Base-by-base conservation (phyloP, 2,797 vertebrate species). In the Brachyrhaphis roseni region DNA sequence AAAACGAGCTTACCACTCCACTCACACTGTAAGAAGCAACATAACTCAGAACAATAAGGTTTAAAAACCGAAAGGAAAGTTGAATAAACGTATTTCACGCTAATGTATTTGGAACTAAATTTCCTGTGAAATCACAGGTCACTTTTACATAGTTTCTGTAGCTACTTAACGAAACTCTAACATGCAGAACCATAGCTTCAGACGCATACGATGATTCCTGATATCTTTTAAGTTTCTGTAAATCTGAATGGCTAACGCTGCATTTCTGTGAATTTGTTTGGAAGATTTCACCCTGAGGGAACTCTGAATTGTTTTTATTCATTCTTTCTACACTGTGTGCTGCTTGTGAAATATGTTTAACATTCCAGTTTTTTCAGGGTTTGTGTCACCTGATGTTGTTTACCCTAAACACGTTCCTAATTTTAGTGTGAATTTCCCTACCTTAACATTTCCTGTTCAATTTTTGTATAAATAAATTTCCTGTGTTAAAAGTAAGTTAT, bases 1-100 rank as follows among this genome's bases (percentile, higher is more conserved):
- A 72, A 85, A 68, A 72, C 23, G 12, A 53, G 83, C 82, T 81
- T 84, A 78, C 64, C 74, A 79, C 26, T 57, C 15, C 77, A 74
- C 53, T 68, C 16, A 71, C 28, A 79, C 79, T 68, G 76, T 49
- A 47, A 66, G 23, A 23, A 68, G 23, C 59, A 36, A 47, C 62
- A 12, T 68, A 68, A 68, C 20, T 23, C 20, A n/a, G 66, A 68
- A 41, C 20, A 34, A 68, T 10, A 23, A 68, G 41, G 26, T 45
- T 34, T 53, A 31, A 10, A 49, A 43, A 12, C 36, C 10, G 49
- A 68, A 77, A 78, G 34, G 16, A 46, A 72, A 49, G 70, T 72
- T 26, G 39, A 77, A 72, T 55, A 45, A 77, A 79, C 36, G 36
- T 43, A 79, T 74, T 49, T 55, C 66, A 11, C 2, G 62, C 62